A percentile compares a stretch with the other conserved stretches of the same genome.
Evolutionary conservation across 2,888 invertebrate genomes (phyloP).

Genomic region (Ametastegia equiseti): DNA sequence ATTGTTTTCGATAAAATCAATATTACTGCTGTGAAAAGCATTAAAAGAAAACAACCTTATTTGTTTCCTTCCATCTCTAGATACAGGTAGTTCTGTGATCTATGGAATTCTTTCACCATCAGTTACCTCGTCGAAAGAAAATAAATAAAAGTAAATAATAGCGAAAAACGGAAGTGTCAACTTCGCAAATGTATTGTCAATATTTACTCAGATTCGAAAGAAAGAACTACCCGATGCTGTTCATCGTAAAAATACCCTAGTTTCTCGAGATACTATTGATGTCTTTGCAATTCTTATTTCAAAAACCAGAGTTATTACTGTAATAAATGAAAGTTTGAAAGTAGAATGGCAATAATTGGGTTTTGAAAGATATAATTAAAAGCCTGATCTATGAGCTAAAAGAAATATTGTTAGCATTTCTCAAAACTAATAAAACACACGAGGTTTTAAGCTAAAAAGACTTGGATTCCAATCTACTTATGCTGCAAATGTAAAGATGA

Average conservation of each 20-base stretch:
- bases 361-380: too few species aligned
- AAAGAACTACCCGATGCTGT: background rate
- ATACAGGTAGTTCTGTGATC: too few species aligned
- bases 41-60: background rate
- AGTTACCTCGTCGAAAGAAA: too few species aligned
- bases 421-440: background rate
- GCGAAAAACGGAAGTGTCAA: too few species aligned
- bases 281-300: background rate
- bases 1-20: slow-evolving; percentile 68
- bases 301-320: background rate
- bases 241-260: background rate
- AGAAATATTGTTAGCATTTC: background rate
- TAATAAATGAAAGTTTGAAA: too few species aligned
- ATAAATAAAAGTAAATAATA: too few species aligned
- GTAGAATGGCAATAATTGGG: too few species aligned
- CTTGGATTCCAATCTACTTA: background rate
- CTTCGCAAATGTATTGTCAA: background rate
- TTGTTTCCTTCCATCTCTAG: background rate
- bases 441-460: background rate
- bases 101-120: too few species aligned
- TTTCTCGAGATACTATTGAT: background rate
- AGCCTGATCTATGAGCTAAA: too few species aligned
- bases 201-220: background rate
- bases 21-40: slow-evolving; percentile 1
- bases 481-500: background rate